phyloP scores from a whole-genome alignment of 2,113 vertebrate genomes.

The Polypterus bichir region DNA sequence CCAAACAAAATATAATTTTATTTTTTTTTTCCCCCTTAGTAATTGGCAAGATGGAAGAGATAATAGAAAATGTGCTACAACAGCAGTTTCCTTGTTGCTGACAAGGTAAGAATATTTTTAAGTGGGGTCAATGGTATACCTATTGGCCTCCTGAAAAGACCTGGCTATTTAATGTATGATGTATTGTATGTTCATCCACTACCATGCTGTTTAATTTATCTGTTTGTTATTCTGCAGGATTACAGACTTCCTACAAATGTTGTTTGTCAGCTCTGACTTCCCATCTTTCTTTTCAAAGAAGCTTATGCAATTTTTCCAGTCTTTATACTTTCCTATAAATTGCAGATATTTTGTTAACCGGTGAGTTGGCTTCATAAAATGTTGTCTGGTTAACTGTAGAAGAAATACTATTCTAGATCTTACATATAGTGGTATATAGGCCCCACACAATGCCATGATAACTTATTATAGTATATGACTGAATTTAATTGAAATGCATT shows the following conservation, averaged over 20 bases:
- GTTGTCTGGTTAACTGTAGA: too few species aligned
- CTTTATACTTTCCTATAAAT: slow-evolving; percentile 36
- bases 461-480: too few species aligned
- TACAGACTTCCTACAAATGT: slow-evolving; percentile 41
- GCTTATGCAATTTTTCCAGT: slow-evolving; percentile 46
- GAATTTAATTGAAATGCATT: too few species aligned
- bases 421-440: too few species aligned
- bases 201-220: neutral
- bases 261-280: slow-evolving; percentile 52
- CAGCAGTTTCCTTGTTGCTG: slow-evolving; percentile 33
- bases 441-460: too few species aligned
- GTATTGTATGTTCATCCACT: neutral
- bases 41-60: too few species aligned
- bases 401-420: too few species aligned
- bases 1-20: too few species aligned
- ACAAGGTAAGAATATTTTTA: slow-evolving; percentile 30
- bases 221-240: slow-evolving; percentile 35
- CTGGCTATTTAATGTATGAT: fast-evolving
- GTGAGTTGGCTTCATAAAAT: slow-evolving; percentile 25
- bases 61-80: neutral
- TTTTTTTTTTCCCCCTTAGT: too few species aligned
- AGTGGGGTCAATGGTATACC: too few species aligned
- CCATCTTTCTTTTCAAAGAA: slow-evolving; percentile 40
- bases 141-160: too few species aligned
- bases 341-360: slow-evolving; percentile 40